Evolutionary conservation across 2,797 vertebrate species (phyloP), one percentile per base, ranked within the genome.

Genomic region (Sebastes itinus): DNA sequence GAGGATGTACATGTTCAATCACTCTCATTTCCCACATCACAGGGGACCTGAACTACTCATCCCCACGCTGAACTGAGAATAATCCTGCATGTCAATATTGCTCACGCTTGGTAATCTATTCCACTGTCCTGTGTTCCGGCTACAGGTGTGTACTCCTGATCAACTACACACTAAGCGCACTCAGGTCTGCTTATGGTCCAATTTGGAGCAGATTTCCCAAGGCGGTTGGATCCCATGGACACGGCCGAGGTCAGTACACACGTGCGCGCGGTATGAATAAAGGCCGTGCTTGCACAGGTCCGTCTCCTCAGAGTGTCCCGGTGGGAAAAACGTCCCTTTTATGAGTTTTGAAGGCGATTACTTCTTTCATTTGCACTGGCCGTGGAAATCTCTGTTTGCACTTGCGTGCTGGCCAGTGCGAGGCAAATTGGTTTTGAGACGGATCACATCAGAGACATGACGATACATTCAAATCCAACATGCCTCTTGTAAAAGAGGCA

Each of bases 151-250:
- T 58, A 30, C 68, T 85, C 78, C 74, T 68, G 81, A 93, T 88
- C 83, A 88, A 60, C 89, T 1, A 84, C 76, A 87, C 89, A 94
- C 93, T 94, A 94, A 89, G 83, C 78, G 80, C 72, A 67, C 85
- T 92, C 89, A 89, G 89, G 85, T 90, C 87, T 88, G 77, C 84
- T 92, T 91, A 88, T 89, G 89, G 87, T 92, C 80, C 93, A 92
- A 92, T 94, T 90, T 91, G 58, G 64, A 78, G 56, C 59, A 90
- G 87, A 94, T 95, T 95, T 94, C 94, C 94, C 92, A 83, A 83
- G 92, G 78, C 46, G 13, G 38, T 8, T 3, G 0, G 59, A 88
- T 76, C 81, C 81, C 75, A 20, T 79, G 81, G 78, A 86, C 54
- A 65, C 30, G 65, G 35, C 28, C 2, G 28, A 72, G 88, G 86